Percentiles rank a stretch among this genome's conserved stretches.
Conservation (phyloP, 2,113 vertebrate species). For the Ciconia stormi region DNA sequence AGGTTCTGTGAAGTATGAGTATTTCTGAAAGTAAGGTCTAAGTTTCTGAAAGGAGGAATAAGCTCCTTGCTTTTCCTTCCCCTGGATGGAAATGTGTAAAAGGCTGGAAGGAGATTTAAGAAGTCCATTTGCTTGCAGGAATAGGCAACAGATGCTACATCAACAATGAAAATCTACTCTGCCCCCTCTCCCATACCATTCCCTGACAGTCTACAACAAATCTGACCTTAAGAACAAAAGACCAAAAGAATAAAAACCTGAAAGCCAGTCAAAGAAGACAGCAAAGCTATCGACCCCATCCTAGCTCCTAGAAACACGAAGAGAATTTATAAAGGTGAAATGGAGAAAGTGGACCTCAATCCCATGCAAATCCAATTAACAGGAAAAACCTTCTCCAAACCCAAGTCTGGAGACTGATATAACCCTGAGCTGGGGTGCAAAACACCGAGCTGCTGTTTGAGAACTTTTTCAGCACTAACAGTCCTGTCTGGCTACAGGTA, state of each 20-base stretch:
- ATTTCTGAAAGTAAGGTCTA: neutral
- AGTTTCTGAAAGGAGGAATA: neutral
- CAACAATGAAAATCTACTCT: neutral
- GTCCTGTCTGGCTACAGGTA: neutral
- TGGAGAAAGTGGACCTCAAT: neutral
- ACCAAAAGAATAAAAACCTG: neutral
- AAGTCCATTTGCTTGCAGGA: neutral
- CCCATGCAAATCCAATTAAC: neutral
- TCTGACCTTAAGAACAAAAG: neutral
- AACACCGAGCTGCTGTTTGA: neutral
- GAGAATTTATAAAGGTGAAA: neutral
- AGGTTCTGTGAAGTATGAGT: neutral
- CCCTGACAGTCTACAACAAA: neutral
- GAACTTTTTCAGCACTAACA: neutral
- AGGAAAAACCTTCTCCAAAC: neutral
- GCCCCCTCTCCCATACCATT: neutral
- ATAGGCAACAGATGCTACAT: neutral
- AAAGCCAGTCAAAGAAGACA: neutral
- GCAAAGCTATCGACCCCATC: neutral
- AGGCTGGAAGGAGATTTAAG: neutral
- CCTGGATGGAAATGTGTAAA: neutral
- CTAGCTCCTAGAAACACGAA: neutral
- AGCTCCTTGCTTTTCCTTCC: neutral
- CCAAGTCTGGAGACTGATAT: neutral
- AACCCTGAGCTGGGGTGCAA: neutral